Conservation (phyloP, 2,113 vertebrate genomes). For the Rhea americana region DNA sequence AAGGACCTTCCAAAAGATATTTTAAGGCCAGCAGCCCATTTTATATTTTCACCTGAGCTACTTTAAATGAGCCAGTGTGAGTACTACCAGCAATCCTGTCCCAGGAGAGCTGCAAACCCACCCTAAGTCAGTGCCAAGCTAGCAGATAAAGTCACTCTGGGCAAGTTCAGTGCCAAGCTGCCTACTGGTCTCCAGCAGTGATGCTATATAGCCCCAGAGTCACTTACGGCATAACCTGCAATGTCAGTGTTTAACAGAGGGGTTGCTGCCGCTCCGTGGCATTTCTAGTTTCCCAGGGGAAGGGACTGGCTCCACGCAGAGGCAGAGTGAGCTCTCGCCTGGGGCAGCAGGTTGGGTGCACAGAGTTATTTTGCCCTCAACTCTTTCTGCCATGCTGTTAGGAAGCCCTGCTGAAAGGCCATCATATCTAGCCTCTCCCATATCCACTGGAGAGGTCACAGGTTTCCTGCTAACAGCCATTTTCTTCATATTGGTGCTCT, state of each 20-base stretch:
- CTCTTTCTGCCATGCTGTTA: background rate
- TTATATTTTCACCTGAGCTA: background rate
- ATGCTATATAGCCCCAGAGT: accelerated
- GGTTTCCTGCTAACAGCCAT: background rate
- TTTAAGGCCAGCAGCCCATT: background rate
- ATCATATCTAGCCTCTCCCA: background rate
- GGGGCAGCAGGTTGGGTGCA: background rate
- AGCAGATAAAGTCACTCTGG: background rate
- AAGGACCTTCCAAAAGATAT: background rate
- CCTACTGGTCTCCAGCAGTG: background rate
- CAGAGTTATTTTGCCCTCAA: accelerated
- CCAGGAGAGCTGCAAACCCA: background rate
- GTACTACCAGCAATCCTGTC: accelerated
- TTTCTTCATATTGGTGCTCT: background rate
- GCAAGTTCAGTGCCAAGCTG: background rate
- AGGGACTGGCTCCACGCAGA: background rate
- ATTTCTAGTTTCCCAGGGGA: background rate
- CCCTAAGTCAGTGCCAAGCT: background rate
- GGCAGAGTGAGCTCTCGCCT: background rate
- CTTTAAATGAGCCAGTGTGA: background rate
- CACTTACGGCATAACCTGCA: background rate
- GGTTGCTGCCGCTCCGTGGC: background rate
- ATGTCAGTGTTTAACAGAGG: background rate
- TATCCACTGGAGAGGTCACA: background rate
- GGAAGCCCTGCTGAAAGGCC: background rate